A percentile compares a stretch with the other conserved stretches of the same genome.
Conservation (phyloP, 2,888 invertebrate genomes). For the Conistra vaccinii region DNA sequence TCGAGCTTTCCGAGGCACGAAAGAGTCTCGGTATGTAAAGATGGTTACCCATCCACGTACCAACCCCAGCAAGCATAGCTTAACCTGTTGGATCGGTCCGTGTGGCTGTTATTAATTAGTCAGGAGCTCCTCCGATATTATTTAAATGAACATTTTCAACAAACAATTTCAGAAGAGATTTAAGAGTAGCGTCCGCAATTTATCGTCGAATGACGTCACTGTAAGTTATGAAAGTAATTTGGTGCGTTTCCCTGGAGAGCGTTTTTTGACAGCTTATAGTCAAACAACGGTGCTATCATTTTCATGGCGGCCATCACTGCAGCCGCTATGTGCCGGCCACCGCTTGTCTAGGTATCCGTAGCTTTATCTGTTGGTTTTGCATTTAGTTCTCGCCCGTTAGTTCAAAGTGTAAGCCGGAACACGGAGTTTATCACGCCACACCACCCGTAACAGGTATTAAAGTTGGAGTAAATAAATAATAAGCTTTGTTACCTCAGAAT, state of each 20-base stretch:
- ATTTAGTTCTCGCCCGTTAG: background rate
- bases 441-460: background rate
- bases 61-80: no score
- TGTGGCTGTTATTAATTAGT: no score
- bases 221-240: background rate
- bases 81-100: no score
- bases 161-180: background rate
- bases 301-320: background rate
- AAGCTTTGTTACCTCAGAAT: conserved; percentile 75
- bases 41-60: no score
- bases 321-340: background rate
- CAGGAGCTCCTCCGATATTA: no score
- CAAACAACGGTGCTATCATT: background rate
- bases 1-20: no score
- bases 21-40: no score
- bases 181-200: background rate
- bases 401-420: background rate
- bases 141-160: background rate
- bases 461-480: background rate
- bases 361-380: no score
- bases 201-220: background rate
- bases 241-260: background rate
- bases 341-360: background rate
- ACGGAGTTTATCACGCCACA: background rate
- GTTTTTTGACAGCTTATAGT: background rate